Conservation (phyloP, 2,797 vertebrate species). For the Sebastes nivosus region DNA sequence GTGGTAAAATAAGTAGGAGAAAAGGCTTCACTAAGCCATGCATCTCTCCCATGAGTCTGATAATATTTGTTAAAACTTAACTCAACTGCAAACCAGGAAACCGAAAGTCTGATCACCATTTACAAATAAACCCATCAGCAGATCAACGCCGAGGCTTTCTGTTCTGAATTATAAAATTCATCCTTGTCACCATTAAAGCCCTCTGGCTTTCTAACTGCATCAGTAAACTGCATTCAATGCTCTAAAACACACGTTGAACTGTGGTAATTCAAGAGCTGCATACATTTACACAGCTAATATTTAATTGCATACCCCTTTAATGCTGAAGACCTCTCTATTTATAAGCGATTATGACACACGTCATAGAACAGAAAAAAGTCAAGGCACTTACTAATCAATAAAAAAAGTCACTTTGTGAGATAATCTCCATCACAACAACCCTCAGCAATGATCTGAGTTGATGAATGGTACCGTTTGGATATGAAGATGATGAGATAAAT, state of each 20-base stretch:
- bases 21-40: neutral
- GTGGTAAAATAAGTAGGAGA: neutral
- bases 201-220: neutral
- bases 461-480: conserved; percentile 31
- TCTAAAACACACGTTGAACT: neutral
- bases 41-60: neutral
- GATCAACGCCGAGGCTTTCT: neutral
- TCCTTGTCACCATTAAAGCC: neutral
- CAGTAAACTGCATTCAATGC: neutral
- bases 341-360: neutral
- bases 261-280: neutral
- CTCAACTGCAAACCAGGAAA: neutral
- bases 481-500: conserved; percentile 13
- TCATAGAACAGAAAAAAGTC: conserved; percentile 1
- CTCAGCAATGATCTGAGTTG: conserved; percentile 13
- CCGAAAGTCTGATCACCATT: neutral
- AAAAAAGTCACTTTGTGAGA: conserved; percentile 28
- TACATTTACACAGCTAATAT: conserved; percentile 1
- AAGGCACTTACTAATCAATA: conserved; percentile 48
- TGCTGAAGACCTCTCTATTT: neutral
- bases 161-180: neutral
- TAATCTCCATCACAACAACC: conserved; percentile 13
- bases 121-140: conserved; percentile 1
- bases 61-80: neutral
- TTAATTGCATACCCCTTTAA: neutral